Percentiles rank a stretch among this genome's conserved stretches.
phyloP scores from a whole-genome alignment of 2,113 vertebrate genomes.

The Crotalus tigris region DNA sequence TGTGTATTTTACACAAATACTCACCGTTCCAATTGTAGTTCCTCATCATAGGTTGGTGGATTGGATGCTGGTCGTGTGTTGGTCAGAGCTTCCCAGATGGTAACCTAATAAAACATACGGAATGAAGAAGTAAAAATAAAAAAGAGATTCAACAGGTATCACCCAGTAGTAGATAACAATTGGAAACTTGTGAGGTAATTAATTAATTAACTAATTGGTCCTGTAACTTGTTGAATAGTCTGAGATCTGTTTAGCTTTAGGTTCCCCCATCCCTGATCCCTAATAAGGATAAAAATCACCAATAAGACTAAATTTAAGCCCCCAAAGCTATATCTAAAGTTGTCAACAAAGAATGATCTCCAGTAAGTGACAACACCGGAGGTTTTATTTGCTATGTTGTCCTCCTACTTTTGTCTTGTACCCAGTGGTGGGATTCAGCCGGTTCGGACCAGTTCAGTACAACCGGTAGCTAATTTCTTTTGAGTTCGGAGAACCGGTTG shows the following conservation, averaged over 20 bases:
- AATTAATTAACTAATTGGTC: neutral
- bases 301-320: neutral
- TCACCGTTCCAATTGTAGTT: conserved; percentile 89
- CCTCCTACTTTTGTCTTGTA: neutral
- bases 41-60: conserved; percentile 80
- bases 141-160: neutral
- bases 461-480: no score
- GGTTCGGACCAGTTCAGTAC: no score
- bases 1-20: neutral
- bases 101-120: conserved; percentile 75
- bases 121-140: neutral
- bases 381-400: neutral
- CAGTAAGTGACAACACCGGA: no score
- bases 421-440: no score
- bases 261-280: neutral
- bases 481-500: no score
- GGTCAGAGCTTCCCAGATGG: conserved; percentile 92
- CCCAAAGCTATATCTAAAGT: neutral
- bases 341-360: neutral
- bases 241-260: neutral
- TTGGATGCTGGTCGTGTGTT: conserved; percentile 75
- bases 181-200: neutral
- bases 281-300: neutral
- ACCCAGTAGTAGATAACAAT: neutral
- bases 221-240: neutral